Base-by-base conservation (phyloP, 2,113 vertebrate genomes). In the Cavia aperea region DNA sequence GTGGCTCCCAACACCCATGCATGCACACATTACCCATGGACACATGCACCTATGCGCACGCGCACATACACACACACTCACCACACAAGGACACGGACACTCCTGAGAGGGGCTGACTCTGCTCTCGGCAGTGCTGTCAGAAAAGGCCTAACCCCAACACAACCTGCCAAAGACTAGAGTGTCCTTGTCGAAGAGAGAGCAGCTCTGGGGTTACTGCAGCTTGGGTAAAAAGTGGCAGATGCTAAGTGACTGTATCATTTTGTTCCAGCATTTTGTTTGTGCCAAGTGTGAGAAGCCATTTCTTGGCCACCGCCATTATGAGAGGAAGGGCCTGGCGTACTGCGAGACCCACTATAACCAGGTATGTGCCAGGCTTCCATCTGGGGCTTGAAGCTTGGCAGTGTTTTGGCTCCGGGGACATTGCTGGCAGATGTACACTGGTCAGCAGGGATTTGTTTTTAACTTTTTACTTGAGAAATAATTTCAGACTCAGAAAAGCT, bases 211-310 rank as follows among this genome's bases (percentile, higher is more conserved):
- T 68, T 88, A 72, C 11, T 82, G 82, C 15, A 12, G 16, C 82
- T 33, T 86, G 78, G 89, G 46, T 75, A 68, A 90, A 89, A 58
- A 39, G 66, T 10, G 36, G 7, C 23, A 51, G 31, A 39, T 90
- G 12, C 43, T 13, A 92, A 91, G 51, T 90, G 68, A 96, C 93
- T 29, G 11, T 0, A 63, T 13, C 73, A 84, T 93, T 98, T 97
- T 98, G 95, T 98, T 98, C 97, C 97, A 99, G 99, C 99, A 99
- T 98, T 99, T 99, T 98, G 99, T 99, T 96, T 99, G 99, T 97
- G 99, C 98, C 88, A 99, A 99, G 97, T 99, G 99, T 98, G 99
- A 99, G 97, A 99, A 99, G 95, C 99, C 99, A n/a, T 99, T 99
- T 97, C 98, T 99, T 90, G 99, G 99, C 94, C 99, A 99, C 97